phyloP scores from a whole-genome alignment of 1,140 invertebrate genomes.

The Megathymus violae region DNA sequence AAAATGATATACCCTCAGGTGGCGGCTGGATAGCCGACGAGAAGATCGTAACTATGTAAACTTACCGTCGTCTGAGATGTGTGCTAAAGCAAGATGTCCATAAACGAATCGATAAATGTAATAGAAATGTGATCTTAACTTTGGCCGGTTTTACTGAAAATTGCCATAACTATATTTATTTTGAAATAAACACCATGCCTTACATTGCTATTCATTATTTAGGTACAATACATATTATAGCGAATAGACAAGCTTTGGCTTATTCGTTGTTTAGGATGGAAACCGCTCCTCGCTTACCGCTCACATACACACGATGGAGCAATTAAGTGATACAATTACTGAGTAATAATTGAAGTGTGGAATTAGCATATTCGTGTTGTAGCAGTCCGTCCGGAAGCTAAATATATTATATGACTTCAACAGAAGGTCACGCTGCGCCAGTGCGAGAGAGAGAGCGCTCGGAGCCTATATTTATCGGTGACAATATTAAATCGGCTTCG shows the following conservation, averaged over 20 bases:
- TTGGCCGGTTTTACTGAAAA: too few species aligned
- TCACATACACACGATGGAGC: background rate
- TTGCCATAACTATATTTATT: too few species aligned
- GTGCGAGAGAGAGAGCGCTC: too few species aligned
- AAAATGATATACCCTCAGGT: slow-evolving; percentile 10
- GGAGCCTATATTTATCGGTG: slow-evolving; percentile 17
- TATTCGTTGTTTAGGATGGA: too few species aligned
- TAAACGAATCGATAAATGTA: too few species aligned
- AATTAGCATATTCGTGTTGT: slow-evolving; percentile 24
- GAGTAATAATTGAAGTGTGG: slow-evolving; percentile 13
- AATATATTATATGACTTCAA: slow-evolving; percentile 24
- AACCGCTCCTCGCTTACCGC: background rate
- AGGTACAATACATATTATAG: too few species aligned
- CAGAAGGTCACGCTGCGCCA: slow-evolving; percentile 5
- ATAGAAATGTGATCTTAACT: too few species aligned
- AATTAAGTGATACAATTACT: background rate
- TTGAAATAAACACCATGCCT: too few species aligned
- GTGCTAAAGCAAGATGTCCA: too few species aligned
- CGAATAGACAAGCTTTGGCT: too few species aligned
- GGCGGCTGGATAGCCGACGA: background rate
- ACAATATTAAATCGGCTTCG: background rate
- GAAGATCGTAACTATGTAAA: background rate
- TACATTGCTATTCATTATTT: too few species aligned
- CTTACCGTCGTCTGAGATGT: too few species aligned
- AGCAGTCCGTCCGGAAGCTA: slow-evolving; percentile 17